phyloP scores from a whole-genome alignment of 2,888 invertebrate species.

The Sialis fuliginosa region DNA sequence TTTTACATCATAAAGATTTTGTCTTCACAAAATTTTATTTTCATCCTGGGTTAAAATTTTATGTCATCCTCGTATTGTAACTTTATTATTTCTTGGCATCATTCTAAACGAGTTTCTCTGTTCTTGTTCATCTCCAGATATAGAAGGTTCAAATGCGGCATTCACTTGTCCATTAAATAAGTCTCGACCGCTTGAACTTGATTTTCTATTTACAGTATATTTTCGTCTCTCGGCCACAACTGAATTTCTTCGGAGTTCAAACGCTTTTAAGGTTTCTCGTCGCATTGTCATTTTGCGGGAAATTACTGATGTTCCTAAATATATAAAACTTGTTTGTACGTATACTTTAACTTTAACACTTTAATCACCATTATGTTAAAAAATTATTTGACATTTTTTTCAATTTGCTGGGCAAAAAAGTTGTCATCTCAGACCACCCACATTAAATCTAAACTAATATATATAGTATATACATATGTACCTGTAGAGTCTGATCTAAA shows the following conservation, averaged over 20 bases:
- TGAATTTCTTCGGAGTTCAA: conserved; percentile 75
- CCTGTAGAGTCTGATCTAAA: too few relatives aligned
- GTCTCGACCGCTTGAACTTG: conserved; percentile 64
- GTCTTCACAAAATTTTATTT: too few relatives aligned
- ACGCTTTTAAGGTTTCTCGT: conserved; percentile 68
- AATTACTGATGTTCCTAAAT: conserved; percentile 55
- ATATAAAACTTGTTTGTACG: too few relatives aligned
- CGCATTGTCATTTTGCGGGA: conserved; percentile 72
- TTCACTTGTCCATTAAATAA: conserved; percentile 70
- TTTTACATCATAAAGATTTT: too few relatives aligned
- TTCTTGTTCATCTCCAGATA: conserved; percentile 41
- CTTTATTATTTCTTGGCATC: conserved; percentile 45
- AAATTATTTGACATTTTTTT: too few relatives aligned
- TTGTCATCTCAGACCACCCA: too few relatives aligned
- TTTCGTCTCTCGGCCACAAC: conserved; percentile 75
- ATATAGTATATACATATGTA: too few relatives aligned
- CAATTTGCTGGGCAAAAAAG: too few relatives aligned
- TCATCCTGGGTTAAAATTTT: background rate
- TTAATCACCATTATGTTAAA: too few relatives aligned
- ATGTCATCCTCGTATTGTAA: conserved; percentile 13
- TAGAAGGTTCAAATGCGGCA: conserved; percentile 52
- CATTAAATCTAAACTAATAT: too few relatives aligned
- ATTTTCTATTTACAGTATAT: conserved; percentile 73
- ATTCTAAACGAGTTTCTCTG: conserved; percentile 55
- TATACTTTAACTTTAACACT: too few relatives aligned